phyloP scores from a whole-genome alignment of 2,797 vertebrate genomes.

The Rallus crepitans region DNA sequence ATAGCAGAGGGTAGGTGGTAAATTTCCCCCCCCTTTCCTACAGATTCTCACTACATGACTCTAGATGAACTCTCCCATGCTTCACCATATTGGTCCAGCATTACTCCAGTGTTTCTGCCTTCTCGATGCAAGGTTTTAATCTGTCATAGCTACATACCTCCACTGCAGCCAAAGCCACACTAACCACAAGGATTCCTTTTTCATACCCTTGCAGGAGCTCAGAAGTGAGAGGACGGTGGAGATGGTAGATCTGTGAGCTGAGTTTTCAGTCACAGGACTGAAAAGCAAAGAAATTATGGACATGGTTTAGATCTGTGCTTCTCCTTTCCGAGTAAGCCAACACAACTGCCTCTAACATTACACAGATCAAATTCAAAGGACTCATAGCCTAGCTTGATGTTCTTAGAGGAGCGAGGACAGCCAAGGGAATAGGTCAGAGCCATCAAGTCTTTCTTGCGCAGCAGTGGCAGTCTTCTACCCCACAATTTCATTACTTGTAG shows the following conservation, averaged over 20 bases:
- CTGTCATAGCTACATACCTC: no score
- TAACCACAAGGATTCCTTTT: neutral
- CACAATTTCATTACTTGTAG: neutral
- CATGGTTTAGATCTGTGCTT: neutral
- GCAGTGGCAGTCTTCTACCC: neutral
- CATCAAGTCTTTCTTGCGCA: neutral
- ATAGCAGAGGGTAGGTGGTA: neutral
- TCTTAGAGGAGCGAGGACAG: neutral
- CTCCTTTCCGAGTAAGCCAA: neutral
- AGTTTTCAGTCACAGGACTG: neutral
- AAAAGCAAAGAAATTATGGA: neutral
- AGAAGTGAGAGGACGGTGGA: neutral
- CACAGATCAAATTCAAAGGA: neutral
- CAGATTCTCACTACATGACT: neutral
- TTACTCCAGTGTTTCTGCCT: neutral
- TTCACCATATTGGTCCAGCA: neutral
- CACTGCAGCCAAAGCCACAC: neutral
- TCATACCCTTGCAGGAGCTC: neutral
- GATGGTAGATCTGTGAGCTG: neutral
- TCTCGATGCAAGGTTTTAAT: neutral
- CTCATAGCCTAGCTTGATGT: neutral
- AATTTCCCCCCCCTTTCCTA: neutral
- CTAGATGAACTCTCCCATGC: neutral
- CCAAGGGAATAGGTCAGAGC: neutral
- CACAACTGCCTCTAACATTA: neutral